Evolutionary conservation across 2,888 invertebrate genomes (phyloP).

Genomic region (Philonicus albiceps): DNA sequence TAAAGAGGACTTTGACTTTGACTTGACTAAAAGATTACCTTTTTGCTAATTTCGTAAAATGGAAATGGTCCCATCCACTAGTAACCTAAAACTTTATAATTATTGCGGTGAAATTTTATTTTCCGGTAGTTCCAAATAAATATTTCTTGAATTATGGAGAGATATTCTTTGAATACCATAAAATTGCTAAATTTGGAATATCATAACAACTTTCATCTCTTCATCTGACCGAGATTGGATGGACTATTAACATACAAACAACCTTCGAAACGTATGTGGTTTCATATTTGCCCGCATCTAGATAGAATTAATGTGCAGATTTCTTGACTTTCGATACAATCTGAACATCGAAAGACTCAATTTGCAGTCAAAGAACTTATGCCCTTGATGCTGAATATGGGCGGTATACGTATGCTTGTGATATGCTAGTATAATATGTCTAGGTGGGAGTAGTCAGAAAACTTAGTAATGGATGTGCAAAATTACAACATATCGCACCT

Average conservation of each 20-base stretch:
- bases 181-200: not conserved
- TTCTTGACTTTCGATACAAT: not conserved
- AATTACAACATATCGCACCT: not conserved
- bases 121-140: not conserved
- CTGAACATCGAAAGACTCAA: not conserved
- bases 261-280: not conserved
- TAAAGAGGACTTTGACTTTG: too few relatives aligned
- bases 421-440: not conserved
- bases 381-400: not conserved
- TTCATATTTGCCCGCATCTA: not conserved
- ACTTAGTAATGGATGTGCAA: not conserved
- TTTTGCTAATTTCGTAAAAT: too few relatives aligned
- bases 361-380: not conserved
- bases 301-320: not conserved
- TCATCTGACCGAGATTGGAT: not conserved
- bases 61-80: too few relatives aligned
- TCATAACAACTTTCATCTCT: not conserved
- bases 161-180: not conserved
- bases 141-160: not conserved
- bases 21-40: too few relatives aligned
- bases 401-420: not conserved
- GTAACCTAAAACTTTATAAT: not conserved
- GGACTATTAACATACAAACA: not conserved
- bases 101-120: not conserved
- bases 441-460: not conserved